Base-by-base conservation (phyloP, 2,113 vertebrate species). In the Tragulus kanchil region DNA sequence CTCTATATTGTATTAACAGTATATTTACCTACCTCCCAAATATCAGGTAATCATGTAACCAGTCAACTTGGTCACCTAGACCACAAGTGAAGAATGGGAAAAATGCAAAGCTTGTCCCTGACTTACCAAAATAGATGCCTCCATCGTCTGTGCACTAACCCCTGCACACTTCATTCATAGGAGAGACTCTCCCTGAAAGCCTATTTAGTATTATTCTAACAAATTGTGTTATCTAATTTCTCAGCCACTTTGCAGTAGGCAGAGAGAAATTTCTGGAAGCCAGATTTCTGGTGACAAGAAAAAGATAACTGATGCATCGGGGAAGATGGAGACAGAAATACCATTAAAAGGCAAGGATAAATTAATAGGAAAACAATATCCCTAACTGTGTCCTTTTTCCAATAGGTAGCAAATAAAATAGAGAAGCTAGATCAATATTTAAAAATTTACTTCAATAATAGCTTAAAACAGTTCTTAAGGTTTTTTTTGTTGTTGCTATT, bases 321-420 rank as follows among this genome's bases (percentile, higher is more conserved):
- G 52, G 17, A 93, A 89, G 17, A n/a, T 88, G 5, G 48, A 91
- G 26, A 64, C 36, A 95, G 12, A 85, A 95, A 91, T 67, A 42
- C 17, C 17, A 45, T 16, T 73, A 56, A 75, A 52, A 62, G 4
- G 4, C 31, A 85, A 86, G 31, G 2, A 77, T 82, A 92, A 31
- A 56, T 90, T 86, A 89, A 71, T 28, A 85, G 56, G 64, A 90
- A 90, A 67, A 50, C 23, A 81, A 54, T 86, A 52, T 12, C 7
- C 8, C 50, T 73, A 71, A 73, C 14, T 87, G 84, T 83, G 48
- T 58, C 56, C 91, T 6, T 84, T 95, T 79, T 6, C 42, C 17
- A 73, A 62, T 23, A 52, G 16, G 13, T 56, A 90, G 28, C 42
- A 87, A 96, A 90, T 65, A 91, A 95, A 86, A 83, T 42, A 75